Base-by-base conservation (phyloP, 2,888 invertebrate genomes). In the Esperia sulphurella region DNA sequence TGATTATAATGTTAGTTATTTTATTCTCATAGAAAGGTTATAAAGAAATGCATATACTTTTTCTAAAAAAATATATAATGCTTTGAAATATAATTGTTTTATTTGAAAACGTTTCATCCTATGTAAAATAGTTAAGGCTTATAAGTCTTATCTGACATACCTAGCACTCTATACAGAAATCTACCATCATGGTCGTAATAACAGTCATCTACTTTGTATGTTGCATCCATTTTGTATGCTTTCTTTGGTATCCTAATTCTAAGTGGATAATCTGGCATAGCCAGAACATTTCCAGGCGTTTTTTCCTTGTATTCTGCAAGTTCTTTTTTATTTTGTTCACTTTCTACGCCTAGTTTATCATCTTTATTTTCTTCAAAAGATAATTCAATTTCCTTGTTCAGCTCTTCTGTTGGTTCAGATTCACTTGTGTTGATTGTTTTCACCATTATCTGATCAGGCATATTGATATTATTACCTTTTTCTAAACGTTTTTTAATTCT, bases 161-260 rank as follows among this genome's bases (percentile, higher is more conserved):
- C 95, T 55, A 95, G 92, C 41, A 95, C 94, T 65, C 95, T 90
- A 71, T 95, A 96, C 48, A 96, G 85, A 84, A 96, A 95, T 71
- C 88, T 90, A 0, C 96, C 96, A 86, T 95, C 94, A 71, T 93
- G 91, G 69, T 95, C 95, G 78, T 96, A 96, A 73, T 93, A 96
- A 62, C 94, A 94, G 78, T 96, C 95, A 55, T 94, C 92, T 0
- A 95, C 88, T 80, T 93, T 94, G 68, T 95, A 96, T 8, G 93
- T 93, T 40, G 91, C 92, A 28, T 93, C 94, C 63, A 75, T 79
- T 58, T 92, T 92, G 58, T 90, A 91, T 33, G 92, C 84, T 45
- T 92, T 91, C 59, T 91, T 91, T 3, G 96, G 95, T 54, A 96
- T 95, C 57, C 88, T 87, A 53, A 96, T 95, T 65, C 85, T 87